A percentile compares a stretch with the other conserved stretches of the same genome.
These are phyloP conservation scores for Anthophora plumipes DNA, from an alignment of 2,888 invertebrate species.

Conservation along the genomic window DNA sequence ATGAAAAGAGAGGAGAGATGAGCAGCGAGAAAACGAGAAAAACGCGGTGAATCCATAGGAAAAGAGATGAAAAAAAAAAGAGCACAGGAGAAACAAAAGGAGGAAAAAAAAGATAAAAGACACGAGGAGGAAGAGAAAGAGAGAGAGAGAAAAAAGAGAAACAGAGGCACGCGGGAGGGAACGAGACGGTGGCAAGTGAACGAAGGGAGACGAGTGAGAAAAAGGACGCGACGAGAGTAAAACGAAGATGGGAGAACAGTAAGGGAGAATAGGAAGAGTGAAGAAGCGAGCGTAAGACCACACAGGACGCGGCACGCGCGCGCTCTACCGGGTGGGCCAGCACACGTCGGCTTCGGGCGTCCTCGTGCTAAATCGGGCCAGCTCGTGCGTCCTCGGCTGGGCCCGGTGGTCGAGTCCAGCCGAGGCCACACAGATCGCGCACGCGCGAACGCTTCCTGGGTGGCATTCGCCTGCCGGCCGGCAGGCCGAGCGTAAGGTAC, in stretches of 20 bases:
- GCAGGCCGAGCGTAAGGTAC: conserved; percentile 75
- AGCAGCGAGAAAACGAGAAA: conserved; percentile 33
- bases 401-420: conserved; percentile 76
- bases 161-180: conserved; percentile 26
- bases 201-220: conserved; percentile 20
- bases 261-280: conserved; percentile 55
- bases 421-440: conserved; percentile 83
- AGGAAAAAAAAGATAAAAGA: background rate
- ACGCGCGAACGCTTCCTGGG: conserved; percentile 84
- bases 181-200: background rate
- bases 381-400: conserved; percentile 76
- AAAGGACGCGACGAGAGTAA: conserved; percentile 39
- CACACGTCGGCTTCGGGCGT: conserved; percentile 81
- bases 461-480: conserved; percentile 83
- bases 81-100: conserved; percentile 13
- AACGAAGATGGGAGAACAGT: conserved; percentile 43
- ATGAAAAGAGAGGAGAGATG: conserved; percentile 15
- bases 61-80: conserved; percentile 40
- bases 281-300: conserved; percentile 85
- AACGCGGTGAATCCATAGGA: conserved; percentile 27
- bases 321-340: conserved; percentile 86
- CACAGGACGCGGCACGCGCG: conserved; percentile 92
- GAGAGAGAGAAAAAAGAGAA: conserved; percentile 37
- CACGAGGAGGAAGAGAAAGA: conserved; percentile 37
- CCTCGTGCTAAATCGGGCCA: conserved; percentile 74